Base-by-base conservation (phyloP, 2,888 invertebrate genomes). In the Corythucha ciliata region DNA sequence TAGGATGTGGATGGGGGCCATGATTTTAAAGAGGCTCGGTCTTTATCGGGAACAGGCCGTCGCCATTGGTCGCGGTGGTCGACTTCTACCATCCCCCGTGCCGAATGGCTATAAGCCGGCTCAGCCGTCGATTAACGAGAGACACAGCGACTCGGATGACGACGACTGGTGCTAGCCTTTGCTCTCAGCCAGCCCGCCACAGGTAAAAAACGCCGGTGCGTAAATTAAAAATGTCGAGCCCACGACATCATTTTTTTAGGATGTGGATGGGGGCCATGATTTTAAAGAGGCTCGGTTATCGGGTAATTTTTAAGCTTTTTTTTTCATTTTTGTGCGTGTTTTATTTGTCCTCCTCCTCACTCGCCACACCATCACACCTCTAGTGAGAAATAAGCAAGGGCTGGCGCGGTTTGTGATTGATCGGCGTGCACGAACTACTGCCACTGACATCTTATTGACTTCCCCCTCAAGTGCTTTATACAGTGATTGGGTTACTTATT, bases 41-140 rank as follows among this genome's bases (percentile, higher is more conserved):
- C n/a, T n/a, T n/a, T n/a, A n/a, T n/a, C n/a, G n/a, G n/a, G n/a
- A n/a, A n/a, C n/a, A n/a, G n/a, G 88, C 80, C 60, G 78, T 82
- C 62, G 81, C 81, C 57, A 76, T 83, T 71, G 83, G 83, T 52
- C 75, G 83, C 62, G 79, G 79, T 56, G 77, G 72, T 62, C 77
- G 85, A 65, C 76, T 81, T 68, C 74, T 85, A 64, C 84, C 85
- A 63, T 85, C 87, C 66, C 83, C 85, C 55, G 81, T 92, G 69
- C 77, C 77, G 59, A 93, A 93, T 72, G 92, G 92, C 65, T 90
- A 84, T 76, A 90, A 89, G 74, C 88, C 89, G 65, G 78, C 78
- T 65, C 72, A 69, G 63, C 70, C 71, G 63, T 70, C 70, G 25
- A 52, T 61, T 39, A 76, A 77, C 62, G 72, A 74, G 61, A 75